phyloP scores from a whole-genome alignment of 1,140 invertebrate genomes.

The Philotrypesis tridentata region DNA sequence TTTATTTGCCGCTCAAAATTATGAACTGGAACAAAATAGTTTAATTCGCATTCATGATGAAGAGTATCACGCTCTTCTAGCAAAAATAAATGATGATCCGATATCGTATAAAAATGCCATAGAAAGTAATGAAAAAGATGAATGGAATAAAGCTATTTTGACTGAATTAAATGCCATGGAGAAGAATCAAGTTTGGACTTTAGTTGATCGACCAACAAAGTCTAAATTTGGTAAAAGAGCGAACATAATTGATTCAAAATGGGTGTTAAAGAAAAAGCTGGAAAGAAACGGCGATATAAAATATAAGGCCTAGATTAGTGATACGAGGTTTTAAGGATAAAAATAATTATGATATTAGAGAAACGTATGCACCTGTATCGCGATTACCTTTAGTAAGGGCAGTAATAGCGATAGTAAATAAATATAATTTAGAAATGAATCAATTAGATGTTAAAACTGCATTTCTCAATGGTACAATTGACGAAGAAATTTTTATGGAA shows the following conservation, averaged over 20 bases:
- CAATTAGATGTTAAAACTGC: conserved; percentile 66
- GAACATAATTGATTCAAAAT: conserved; percentile 27
- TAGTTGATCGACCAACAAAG: conserved; percentile 27
- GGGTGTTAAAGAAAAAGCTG: conserved; percentile 14
- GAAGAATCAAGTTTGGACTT: conserved; percentile 34
- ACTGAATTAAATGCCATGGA: conserved; percentile 41
- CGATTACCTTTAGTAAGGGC: conserved; percentile 44
- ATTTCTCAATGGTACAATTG: conserved; percentile 61
- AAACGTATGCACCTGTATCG: conserved; percentile 46
- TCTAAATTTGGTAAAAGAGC: conserved; percentile 7
- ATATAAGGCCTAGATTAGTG: conserved; percentile 47
- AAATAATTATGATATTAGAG: background rate
- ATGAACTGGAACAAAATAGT: too few species aligned
- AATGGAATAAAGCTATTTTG: conserved; percentile 52
- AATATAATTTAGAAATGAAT: conserved; percentile 51
- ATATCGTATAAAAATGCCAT: conserved; percentile 1
- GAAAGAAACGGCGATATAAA: conserved; percentile 2
- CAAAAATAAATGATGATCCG: background rate
- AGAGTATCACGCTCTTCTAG: background rate
- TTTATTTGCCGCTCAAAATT: too few species aligned
- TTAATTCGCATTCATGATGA: background rate
- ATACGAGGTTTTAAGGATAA: conserved; percentile 40
- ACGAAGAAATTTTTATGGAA: conserved; percentile 67
- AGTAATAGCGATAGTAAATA: conserved; percentile 48
- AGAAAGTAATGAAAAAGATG: background rate